A percentile compares a stretch with the other conserved stretches of the same genome.
Conservation (phyloP, 2,797 vertebrate species). For the Acipenser ruthenus region DNA sequence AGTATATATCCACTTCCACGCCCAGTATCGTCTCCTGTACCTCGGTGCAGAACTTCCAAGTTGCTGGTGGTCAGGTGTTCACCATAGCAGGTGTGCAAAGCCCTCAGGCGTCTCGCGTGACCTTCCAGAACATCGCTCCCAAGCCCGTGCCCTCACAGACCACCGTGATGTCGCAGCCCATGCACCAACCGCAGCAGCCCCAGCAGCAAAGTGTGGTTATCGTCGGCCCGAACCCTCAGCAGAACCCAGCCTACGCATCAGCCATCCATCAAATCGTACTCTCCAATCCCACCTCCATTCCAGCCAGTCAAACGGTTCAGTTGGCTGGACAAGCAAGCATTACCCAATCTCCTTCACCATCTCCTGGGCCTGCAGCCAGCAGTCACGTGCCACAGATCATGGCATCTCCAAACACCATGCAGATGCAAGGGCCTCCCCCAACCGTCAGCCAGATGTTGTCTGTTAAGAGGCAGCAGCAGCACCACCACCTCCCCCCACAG, state of each 20-base stretch:
- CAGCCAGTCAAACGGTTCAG: constrained; percentile 78
- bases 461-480: constrained; percentile 81
- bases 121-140: constrained; percentile 95
- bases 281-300: constrained; percentile 78
- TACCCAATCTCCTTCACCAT: constrained; percentile 67
- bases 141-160: constrained; percentile 82
- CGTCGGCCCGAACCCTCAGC: constrained; percentile 80
- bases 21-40: constrained; percentile 67
- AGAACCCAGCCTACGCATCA: constrained; percentile 78
- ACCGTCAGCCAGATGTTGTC: constrained; percentile 89
- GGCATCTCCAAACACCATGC: constrained; percentile 60
- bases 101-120: constrained; percentile 75
- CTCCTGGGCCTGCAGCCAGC: constrained; percentile 57
- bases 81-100: constrained; percentile 72
- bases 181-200: constrained; percentile 54
- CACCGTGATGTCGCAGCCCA: constrained; percentile 52
- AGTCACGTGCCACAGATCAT: constrained; percentile 62
- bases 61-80: constrained; percentile 72
- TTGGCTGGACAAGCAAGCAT: constrained; percentile 74
- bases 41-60: constrained; percentile 78
- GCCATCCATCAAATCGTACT: constrained; percentile 98
- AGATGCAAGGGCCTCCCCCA: constrained; percentile 75
- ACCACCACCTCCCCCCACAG: constrained; percentile 54
- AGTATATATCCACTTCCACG: constrained; percentile 63
- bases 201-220: constrained; percentile 86